Percentiles rank a stretch among this genome's conserved stretches.
phyloP scores from a whole-genome alignment of 2,888 invertebrate species.

The Reticulitermes lucifugus region DNA sequence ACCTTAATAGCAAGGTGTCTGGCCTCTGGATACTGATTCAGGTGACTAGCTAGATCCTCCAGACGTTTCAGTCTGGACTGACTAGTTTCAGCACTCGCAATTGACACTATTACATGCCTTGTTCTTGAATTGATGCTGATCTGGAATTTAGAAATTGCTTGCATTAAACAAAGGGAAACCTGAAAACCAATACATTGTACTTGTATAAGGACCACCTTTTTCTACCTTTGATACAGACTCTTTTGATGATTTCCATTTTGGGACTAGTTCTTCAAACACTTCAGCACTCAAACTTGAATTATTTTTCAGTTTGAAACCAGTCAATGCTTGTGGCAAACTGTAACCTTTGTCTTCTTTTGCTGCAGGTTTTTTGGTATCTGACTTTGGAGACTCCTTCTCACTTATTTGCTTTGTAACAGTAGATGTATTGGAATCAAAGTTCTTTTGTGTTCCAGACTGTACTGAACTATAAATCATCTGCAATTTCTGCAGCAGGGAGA shows the following conservation, averaged over 20 bases:
- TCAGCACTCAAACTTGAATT: constrained; percentile 57
- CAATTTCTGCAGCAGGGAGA: constrained; percentile 66
- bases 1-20: constrained; percentile 80
- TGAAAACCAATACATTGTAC: neutral
- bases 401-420: constrained; percentile 48
- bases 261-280: constrained; percentile 58
- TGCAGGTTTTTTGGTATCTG: neutral
- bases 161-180: constrained; percentile 54
- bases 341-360: constrained; percentile 55
- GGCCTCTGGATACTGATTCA: constrained; percentile 80
- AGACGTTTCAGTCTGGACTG: constrained; percentile 72
- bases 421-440: neutral
- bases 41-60: constrained; percentile 77
- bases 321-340: constrained; percentile 63
- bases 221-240: constrained; percentile 58
- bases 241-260: constrained; percentile 66
- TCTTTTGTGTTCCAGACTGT: constrained; percentile 52
- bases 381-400: constrained; percentile 51
- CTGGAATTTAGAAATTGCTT: constrained; percentile 60
- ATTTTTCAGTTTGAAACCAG: constrained; percentile 62
- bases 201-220: constrained; percentile 18
- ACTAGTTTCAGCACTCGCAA: constrained; percentile 69
- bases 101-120: constrained; percentile 73
- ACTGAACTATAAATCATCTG: constrained; percentile 59
- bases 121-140: constrained; percentile 74